Evolutionary conservation across 1,140 invertebrate species (phyloP).

Genomic region (Heliconius nattereri): DNA sequence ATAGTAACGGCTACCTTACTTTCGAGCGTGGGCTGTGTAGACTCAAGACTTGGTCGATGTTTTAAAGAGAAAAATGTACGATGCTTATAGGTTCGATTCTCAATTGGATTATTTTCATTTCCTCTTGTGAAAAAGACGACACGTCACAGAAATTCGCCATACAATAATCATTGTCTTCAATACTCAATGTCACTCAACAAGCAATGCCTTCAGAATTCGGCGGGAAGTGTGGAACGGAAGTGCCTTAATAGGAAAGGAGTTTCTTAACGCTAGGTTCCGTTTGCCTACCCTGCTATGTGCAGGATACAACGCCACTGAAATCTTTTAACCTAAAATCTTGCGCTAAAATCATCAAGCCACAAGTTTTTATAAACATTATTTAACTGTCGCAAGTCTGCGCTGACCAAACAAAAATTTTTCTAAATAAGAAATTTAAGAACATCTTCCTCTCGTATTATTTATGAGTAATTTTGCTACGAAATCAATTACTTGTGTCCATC

Average conservation of each 20-base stretch:
- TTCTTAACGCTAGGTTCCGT: neutral
- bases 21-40: neutral
- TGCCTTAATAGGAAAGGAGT: no score
- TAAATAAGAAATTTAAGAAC: conserved; percentile 11
- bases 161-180: neutral
- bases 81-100: no score
- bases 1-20: conserved; percentile 9
- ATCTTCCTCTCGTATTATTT: neutral
- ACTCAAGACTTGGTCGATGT: neutral
- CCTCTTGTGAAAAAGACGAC: neutral
- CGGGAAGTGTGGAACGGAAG: no score
- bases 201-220: no score
- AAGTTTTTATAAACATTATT: neutral
- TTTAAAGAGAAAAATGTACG: neutral
- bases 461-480: conserved; percentile 7
- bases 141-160: neutral
- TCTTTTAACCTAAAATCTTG: no score
- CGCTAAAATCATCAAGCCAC: no score
- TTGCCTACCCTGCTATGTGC: neutral
- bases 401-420: neutral
- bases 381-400: neutral
- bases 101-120: no score
- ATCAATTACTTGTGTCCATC: conserved; percentile 6
- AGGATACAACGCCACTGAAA: neutral
- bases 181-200: no score